Evolutionary conservation across 2,888 invertebrate genomes (phyloP).

Genomic region (Priocnemis perturbator): DNA sequence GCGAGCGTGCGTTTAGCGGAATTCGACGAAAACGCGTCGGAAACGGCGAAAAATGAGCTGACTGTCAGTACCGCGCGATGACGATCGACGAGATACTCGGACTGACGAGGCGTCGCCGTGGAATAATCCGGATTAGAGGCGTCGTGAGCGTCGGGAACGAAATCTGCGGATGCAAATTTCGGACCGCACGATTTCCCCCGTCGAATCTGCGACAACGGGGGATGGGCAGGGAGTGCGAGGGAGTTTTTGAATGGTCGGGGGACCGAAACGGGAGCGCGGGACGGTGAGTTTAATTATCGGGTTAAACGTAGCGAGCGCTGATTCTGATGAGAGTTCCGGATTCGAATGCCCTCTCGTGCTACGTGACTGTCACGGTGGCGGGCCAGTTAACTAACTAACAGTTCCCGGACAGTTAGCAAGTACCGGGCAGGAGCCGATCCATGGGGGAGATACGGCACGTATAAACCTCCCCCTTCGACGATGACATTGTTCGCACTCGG

Average conservation of each 20-base stretch:
- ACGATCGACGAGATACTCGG: slow-evolving; percentile 2
- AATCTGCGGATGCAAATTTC: slow-evolving; percentile 71
- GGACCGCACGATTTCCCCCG: slow-evolving; percentile 71
- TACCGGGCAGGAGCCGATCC: slow-evolving; percentile 70
- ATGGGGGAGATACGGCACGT: slow-evolving; percentile 74
- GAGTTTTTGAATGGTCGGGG: slow-evolving; percentile 6
- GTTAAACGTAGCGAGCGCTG: slow-evolving; percentile 74
- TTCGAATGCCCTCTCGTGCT: slow-evolving; percentile 69
- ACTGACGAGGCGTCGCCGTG: neutral
- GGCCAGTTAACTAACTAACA: slow-evolving; percentile 75
- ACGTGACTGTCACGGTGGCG: slow-evolving; percentile 74
- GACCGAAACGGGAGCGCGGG: neutral
- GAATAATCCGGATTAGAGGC: slow-evolving; percentile 41
- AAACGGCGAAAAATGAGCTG: no score
- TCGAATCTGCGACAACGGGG: slow-evolving; percentile 50
- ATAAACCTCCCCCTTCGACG: slow-evolving; percentile 62
- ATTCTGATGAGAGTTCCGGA: slow-evolving; percentile 75
- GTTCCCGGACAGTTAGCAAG: slow-evolving; percentile 67
- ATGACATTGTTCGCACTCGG: slow-evolving; percentile 75
- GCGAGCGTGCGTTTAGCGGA: no score
- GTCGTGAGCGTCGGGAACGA: slow-evolving; percentile 54
- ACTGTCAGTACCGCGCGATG: neutral
- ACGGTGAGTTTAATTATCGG: slow-evolving; percentile 73
- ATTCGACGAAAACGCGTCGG: no score
- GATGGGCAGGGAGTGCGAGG: slow-evolving; percentile 21